phyloP scores from a whole-genome alignment of 2,888 invertebrate species.

The Micoletzkya japonica region DNA sequence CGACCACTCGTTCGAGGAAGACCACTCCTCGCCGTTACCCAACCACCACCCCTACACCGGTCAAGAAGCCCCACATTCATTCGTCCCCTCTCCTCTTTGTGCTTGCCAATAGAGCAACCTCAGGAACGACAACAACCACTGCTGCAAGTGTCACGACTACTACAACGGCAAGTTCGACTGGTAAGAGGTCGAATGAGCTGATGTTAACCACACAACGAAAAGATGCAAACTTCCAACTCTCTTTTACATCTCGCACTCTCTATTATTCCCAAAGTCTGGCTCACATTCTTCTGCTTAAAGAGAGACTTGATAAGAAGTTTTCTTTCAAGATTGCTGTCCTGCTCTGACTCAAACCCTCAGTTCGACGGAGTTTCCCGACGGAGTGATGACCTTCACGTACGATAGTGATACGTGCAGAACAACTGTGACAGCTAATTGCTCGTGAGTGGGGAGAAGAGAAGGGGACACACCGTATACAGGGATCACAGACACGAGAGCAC shows the following conservation, averaged over 20 bases:
- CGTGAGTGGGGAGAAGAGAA: too few relatives aligned
- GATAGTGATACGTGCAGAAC: slow-evolving; percentile 37
- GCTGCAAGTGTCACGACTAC: slow-evolving; percentile 1
- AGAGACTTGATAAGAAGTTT: too few relatives aligned
- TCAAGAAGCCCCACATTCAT: not conserved
- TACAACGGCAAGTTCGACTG: slow-evolving; percentile 13
- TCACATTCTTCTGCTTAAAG: not conserved
- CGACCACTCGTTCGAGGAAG: not conserved
- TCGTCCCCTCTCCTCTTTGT: not conserved
- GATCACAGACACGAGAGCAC: too few relatives aligned
- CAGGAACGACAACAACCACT: not conserved
- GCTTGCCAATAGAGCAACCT: not conserved
- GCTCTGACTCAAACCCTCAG: slow-evolving; percentile 33
- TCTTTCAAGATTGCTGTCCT: slow-evolving; percentile 40
- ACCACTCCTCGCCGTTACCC: not conserved
- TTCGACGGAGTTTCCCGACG: slow-evolving; percentile 35
- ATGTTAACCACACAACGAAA: not conserved
- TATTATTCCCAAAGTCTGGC: not conserved
- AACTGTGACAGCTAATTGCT: slow-evolving; percentile 36
- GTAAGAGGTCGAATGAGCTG: slow-evolving; percentile 13
- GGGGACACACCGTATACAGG: too few relatives aligned
- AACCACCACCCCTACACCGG: not conserved
- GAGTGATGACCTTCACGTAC: slow-evolving; percentile 40
- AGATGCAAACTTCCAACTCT: too few relatives aligned
- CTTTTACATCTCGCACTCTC: not conserved